Evolutionary conservation across 2,113 vertebrate species (phyloP).

Genomic region (Pedetes capensis): DNA sequence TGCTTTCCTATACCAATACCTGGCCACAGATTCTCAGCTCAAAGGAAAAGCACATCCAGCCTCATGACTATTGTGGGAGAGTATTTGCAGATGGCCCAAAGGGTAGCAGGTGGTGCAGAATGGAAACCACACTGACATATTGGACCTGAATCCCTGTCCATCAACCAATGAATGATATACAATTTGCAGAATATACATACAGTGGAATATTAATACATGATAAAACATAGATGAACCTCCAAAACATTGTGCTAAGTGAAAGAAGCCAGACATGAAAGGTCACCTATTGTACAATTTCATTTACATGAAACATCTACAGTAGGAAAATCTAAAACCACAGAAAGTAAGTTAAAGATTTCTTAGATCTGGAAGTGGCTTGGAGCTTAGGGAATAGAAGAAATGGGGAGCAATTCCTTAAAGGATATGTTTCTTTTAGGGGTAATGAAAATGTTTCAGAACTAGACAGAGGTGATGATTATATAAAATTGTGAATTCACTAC

Average conservation of each 20-base stretch:
- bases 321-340: not conserved
- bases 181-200: not conserved
- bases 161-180: not conserved
- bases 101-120: not conserved
- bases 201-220: not conserved
- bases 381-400: not conserved
- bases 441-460: not conserved
- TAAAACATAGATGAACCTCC: not conserved
- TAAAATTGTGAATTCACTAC: not conserved
- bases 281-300: not conserved
- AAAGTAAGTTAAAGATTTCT: not conserved
- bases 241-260: not conserved
- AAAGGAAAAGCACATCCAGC: not conserved
- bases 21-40: not conserved
- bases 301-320: not conserved
- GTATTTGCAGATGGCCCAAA: not conserved
- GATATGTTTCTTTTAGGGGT: not conserved
- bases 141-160: not conserved
- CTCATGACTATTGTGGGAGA: not conserved
- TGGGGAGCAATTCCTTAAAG: not conserved
- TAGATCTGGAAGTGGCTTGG: not conserved
- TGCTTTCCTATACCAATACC: not conserved
- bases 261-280: not conserved
- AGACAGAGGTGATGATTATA: not conserved
- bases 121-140: not conserved